Evolutionary conservation across 2,797 vertebrate species (phyloP).

Genomic region (Chaetophractus vellerosus): DNA sequence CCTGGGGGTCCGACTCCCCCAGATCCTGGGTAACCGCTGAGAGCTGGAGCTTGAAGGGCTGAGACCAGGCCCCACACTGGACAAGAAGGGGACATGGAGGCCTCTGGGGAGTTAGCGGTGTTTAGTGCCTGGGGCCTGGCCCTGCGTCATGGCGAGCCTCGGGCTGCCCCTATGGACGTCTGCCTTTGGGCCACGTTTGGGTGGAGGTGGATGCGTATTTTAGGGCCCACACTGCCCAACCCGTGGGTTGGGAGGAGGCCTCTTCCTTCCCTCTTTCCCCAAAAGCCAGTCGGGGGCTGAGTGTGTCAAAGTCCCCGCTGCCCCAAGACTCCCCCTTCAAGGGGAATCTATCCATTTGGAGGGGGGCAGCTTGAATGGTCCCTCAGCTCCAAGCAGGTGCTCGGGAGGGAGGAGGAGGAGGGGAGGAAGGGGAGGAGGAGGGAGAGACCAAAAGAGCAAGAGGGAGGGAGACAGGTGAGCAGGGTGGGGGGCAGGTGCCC

Average conservation of each 20-base stretch:
- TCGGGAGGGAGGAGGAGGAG: not conserved
- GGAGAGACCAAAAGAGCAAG: not conserved
- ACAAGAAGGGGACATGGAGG: not conserved
- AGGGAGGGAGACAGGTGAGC: no score
- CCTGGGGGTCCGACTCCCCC: not conserved
- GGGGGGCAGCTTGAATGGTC: not conserved
- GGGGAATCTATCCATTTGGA: not conserved
- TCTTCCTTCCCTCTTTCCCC: no score
- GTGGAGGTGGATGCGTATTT: accelerated
- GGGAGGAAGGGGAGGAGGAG: no score
- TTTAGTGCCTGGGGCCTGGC: no score
- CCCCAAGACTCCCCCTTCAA: not conserved
- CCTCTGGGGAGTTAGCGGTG: accelerated
- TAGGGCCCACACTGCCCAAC: no score
- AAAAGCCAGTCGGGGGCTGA: not conserved
- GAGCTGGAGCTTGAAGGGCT: not conserved
- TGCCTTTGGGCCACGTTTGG: accelerated
- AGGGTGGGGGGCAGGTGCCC: accelerated
- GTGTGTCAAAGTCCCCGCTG: accelerated
- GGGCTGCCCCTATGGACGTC: not conserved
- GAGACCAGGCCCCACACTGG: not conserved
- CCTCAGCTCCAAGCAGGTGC: not conserved
- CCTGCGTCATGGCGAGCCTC: accelerated
- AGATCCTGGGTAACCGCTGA: not conserved
- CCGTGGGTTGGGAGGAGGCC: accelerated